Evolutionary conservation across 92 coral and sea anemone species (phyloP).

Genomic region (Epizoanthus stellaris): DNA sequence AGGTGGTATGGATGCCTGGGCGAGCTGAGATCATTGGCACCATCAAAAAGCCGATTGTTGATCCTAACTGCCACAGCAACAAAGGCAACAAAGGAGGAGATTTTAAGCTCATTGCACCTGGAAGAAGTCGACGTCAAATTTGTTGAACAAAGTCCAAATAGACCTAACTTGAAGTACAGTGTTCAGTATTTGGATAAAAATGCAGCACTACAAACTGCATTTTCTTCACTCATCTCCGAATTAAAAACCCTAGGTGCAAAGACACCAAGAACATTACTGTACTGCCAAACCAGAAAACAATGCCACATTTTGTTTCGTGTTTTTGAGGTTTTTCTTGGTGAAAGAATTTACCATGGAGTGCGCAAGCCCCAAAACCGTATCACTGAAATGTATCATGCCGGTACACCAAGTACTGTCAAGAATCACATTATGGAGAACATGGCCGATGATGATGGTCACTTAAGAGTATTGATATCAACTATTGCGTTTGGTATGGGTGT

Average conservation of each 20-base stretch:
- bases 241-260: conserved; percentile 48
- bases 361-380: conserved; percentile 50
- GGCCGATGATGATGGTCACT: conserved; percentile 56
- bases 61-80: conserved; percentile 36
- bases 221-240: conserved; percentile 64
- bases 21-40: conserved; percentile 9
- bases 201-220: conserved; percentile 54
- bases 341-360: conserved; percentile 49
- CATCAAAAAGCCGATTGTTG: conserved; percentile 15
- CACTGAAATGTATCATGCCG: conserved; percentile 84
- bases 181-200: conserved; percentile 69
- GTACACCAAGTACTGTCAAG: conserved; percentile 64
- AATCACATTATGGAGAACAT: conserved; percentile 54
- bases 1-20: conserved; percentile 36
- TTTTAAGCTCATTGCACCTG: conserved; percentile 56
- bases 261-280: conserved; percentile 68
- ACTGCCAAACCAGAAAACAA: conserved; percentile 80
- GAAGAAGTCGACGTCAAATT: conserved; percentile 15
- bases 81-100: conserved; percentile 54
- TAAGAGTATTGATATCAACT: conserved; percentile 60
- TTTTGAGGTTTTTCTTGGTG: conserved; percentile 66
- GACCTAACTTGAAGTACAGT: conserved; percentile 55
- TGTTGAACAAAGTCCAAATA: conserved; percentile 71
- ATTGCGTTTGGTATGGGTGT: conserved; percentile 67
- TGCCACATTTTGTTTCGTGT: conserved; percentile 68